phyloP scores from a whole-genome alignment of 2,888 invertebrate genomes.

The Nomada ruficornis region DNA sequence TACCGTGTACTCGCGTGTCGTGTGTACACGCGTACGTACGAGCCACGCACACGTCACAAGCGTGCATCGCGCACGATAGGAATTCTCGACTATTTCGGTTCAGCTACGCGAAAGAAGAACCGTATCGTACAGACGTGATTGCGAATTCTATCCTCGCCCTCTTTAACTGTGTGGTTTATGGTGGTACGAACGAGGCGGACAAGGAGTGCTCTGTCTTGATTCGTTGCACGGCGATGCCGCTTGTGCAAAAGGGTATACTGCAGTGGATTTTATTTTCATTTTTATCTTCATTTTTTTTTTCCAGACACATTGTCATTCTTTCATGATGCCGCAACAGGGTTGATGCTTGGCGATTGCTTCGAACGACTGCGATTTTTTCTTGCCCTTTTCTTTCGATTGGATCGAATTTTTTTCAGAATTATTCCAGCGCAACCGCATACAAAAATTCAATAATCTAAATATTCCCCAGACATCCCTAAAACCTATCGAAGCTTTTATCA shows the following conservation, averaged over 20 bases:
- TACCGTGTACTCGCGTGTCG: conserved; percentile 57
- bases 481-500: too few relatives aligned
- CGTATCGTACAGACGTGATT: conserved; percentile 23
- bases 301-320: too few relatives aligned
- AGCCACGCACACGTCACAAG: conserved; percentile 55
- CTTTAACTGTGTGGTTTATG: conserved; percentile 24
- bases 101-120: conserved; percentile 32
- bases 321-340: too few relatives aligned
- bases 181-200: not conserved
- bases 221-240: not conserved
- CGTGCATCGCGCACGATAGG: conserved; percentile 46
- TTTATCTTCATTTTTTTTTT: too few relatives aligned
- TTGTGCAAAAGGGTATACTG: not conserved
- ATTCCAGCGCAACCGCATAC: too few relatives aligned
- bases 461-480: too few relatives aligned
- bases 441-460: too few relatives aligned
- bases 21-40: conserved; percentile 51
- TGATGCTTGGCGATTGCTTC: too few relatives aligned
- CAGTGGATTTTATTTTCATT: not conserved
- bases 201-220: not conserved
- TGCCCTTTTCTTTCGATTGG: too few relatives aligned
- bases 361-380: too few relatives aligned
- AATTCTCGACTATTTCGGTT: conserved; percentile 42
- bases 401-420: too few relatives aligned
- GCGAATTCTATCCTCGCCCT: conserved; percentile 18